These are phyloP conservation scores for Ectemnius continuus DNA, from an alignment of 2,888 invertebrate genomes.

Conservation along the genomic window DNA sequence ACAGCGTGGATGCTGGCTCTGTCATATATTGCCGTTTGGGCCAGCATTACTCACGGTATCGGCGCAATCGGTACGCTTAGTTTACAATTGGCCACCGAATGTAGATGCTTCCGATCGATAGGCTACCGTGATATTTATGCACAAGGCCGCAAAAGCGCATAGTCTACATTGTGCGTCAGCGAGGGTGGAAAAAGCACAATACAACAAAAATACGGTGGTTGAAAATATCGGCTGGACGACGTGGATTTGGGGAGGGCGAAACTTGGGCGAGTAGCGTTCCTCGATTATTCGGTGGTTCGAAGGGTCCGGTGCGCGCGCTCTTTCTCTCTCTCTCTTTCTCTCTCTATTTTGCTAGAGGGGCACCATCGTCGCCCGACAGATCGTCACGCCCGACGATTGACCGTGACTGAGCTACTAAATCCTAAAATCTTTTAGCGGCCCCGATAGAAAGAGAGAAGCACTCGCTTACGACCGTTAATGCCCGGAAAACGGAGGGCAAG, in stretches of 20 bases:
- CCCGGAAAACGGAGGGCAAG: no score
- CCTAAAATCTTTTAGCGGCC: slow-evolving; percentile 15
- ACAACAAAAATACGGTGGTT: neutral
- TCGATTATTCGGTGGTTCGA: neutral
- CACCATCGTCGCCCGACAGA: slow-evolving; percentile 1
- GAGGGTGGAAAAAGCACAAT: neutral
- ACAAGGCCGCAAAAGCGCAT: neutral
- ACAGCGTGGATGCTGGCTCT: neutral
- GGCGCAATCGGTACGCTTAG: slow-evolving; percentile 30
- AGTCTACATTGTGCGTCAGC: no score
- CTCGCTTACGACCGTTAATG: no score
- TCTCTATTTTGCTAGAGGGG: neutral
- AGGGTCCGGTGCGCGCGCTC: neutral
- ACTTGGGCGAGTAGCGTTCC: neutral
- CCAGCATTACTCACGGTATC: slow-evolving; percentile 4
- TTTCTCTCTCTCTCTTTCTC: no score
- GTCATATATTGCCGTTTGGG: slow-evolving; percentile 36
- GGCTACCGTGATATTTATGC: slow-evolving; percentile 9
- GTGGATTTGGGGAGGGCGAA: neutral
- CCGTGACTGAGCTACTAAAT: neutral
- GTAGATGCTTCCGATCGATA: slow-evolving; percentile 1
- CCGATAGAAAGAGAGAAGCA: slow-evolving; percentile 1
- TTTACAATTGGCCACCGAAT: slow-evolving; percentile 1
- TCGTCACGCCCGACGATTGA: slow-evolving; percentile 32
- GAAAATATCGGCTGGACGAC: neutral